A percentile compares a stretch with the other conserved stretches of the same genome.
Evolutionary conservation across 2,113 vertebrate species (phyloP).

Genomic region (Cinclus cinclus): DNA sequence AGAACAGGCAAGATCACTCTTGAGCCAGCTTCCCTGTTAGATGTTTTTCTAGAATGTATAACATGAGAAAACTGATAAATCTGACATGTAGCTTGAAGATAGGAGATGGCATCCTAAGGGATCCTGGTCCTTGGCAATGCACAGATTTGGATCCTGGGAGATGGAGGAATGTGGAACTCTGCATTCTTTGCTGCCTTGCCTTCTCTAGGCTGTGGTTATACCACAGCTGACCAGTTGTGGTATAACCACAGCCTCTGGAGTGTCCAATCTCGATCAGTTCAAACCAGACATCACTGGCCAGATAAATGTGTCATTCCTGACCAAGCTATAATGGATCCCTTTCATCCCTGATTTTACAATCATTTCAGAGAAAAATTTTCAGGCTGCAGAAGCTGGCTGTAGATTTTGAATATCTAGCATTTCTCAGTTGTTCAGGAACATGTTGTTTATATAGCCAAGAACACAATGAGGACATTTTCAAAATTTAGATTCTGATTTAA

Average conservation of each 20-base stretch:
- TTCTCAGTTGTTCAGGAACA: neutral
- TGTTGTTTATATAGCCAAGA: neutral
- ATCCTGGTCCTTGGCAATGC: neutral
- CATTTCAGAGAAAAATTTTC: neutral
- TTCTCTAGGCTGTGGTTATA: neutral
- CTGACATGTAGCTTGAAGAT: neutral
- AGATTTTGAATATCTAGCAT: neutral
- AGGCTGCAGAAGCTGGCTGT: neutral
- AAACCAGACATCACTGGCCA: neutral
- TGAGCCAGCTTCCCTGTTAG: neutral
- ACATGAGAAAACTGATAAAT: neutral
- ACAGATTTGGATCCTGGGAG: neutral
- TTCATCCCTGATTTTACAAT: neutral
- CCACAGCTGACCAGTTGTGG: neutral
- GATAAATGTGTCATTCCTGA: neutral
- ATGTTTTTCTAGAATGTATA: neutral
- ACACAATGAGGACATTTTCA: neutral
- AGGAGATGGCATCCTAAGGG: neutral
- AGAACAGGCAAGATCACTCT: neutral
- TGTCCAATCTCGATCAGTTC: fast-evolving
- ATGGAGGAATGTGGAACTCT: neutral
- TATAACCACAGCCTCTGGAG: neutral
- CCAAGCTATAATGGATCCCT: neutral
- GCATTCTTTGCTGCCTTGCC: neutral
- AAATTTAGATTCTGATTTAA: slow-evolving; percentile 20